These are phyloP conservation scores for Orius laevigatus DNA, from an alignment of 1,140 invertebrate species.

Conservation along the genomic window DNA sequence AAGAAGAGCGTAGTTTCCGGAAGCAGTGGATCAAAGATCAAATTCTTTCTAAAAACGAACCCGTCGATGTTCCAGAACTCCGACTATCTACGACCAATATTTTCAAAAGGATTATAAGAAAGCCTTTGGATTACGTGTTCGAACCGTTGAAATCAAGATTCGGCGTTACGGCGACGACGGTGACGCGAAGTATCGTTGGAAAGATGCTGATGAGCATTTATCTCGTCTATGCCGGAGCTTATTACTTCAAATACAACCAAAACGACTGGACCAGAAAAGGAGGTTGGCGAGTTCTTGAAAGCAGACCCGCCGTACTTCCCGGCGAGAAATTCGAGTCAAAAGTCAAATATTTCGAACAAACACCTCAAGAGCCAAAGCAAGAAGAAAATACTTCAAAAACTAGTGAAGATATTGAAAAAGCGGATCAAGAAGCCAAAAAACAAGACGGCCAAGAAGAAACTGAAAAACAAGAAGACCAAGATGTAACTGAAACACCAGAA, in stretches of 20 bases:
- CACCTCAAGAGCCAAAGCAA: too few species aligned
- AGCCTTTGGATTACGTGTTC: constrained; percentile 40
- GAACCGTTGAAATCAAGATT: constrained; percentile 4
- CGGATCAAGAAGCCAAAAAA: too few species aligned
- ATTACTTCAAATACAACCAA: constrained; percentile 62
- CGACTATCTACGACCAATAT: constrained; percentile 54
- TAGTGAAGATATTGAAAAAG: too few species aligned
- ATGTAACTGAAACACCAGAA: too few species aligned
- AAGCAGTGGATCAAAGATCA: constrained; percentile 72
- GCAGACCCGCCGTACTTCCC: constrained; percentile 35
- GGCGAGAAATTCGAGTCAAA: not conserved
- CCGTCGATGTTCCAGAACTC: constrained; percentile 43
- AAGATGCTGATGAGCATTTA: constrained; percentile 37
- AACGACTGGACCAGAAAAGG: constrained; percentile 48
- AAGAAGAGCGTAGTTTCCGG: constrained; percentile 65
- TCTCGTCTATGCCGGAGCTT: constrained; percentile 34
- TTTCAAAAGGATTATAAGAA: constrained; percentile 54
- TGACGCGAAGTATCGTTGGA: constrained; percentile 41
- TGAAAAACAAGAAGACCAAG: too few species aligned
- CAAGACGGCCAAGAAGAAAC: too few species aligned
- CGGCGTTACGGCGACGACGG: constrained; percentile 26
- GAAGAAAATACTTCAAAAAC: too few species aligned
- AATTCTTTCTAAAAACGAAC: constrained; percentile 51
- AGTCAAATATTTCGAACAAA: too few species aligned
- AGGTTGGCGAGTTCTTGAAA: constrained; percentile 41